phyloP scores from a whole-genome alignment of 2,113 vertebrate genomes.

The Crotalus horridus region DNA sequence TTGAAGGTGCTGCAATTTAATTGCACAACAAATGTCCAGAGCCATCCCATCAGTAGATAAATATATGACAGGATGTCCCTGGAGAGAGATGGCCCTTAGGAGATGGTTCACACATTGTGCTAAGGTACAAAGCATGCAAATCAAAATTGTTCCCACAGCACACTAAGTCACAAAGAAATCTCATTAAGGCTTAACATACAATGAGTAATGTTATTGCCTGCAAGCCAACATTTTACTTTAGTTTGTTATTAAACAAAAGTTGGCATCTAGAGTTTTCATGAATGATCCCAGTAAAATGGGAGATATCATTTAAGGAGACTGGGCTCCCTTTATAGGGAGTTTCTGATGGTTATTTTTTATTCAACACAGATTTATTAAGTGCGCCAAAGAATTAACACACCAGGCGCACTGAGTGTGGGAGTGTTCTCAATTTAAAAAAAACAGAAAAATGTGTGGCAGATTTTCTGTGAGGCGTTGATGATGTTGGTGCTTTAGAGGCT shows the following conservation, averaged over 20 bases:
- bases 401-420: background rate
- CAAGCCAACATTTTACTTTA: background rate
- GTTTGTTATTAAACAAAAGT: background rate
- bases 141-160: background rate
- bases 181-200: background rate
- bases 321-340: background rate
- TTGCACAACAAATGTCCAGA: background rate
- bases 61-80: background rate
- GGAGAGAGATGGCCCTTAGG: background rate
- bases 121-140: background rate
- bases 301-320: background rate
- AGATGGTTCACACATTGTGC: background rate
- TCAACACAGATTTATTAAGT: background rate
- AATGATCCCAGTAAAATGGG: background rate
- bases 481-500: background rate
- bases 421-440: background rate
- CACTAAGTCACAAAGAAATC: background rate
- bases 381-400: background rate
- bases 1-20: background rate
- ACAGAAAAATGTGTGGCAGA: background rate
- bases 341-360: background rate
- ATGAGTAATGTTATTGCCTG: background rate
- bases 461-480: background rate
- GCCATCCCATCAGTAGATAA: background rate
- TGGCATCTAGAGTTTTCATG: background rate